phyloP scores from a whole-genome alignment of 1,140 invertebrate species.

The Drosophila albomicans region DNA sequence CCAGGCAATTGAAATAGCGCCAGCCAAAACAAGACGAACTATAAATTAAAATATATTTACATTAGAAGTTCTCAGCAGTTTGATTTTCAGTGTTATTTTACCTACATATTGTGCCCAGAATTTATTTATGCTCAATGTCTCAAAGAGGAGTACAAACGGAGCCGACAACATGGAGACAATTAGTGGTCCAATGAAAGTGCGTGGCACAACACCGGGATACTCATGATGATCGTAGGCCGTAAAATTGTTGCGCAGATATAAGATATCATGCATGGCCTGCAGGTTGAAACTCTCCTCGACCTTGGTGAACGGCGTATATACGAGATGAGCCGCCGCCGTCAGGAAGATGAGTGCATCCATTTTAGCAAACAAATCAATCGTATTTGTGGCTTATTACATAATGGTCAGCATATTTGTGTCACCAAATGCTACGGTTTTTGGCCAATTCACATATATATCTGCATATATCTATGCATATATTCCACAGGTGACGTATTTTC shows the following conservation, averaged over 20 bases:
- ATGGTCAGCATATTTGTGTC: constrained; percentile 54
- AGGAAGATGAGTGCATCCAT: constrained; percentile 86
- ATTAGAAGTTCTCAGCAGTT: constrained; percentile 1
- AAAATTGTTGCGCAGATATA: constrained; percentile 94
- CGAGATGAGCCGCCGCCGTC: constrained; percentile 91
- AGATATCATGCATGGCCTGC: constrained; percentile 98
- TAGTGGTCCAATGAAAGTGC: constrained; percentile 98
- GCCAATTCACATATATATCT: constrained; percentile 33
- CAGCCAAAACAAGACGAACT: constrained; percentile 94
- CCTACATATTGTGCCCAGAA: constrained; percentile 96
- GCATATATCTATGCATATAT: constrained; percentile 26
- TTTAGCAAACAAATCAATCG: constrained; percentile 12
- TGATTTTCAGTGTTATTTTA: constrained; percentile 86
- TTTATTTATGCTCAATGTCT: constrained; percentile 91
- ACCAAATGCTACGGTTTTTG: constrained; percentile 41
- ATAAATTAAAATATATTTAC: constrained; percentile 80
- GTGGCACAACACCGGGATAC: constrained; percentile 99
- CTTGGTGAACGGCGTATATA: constrained; percentile 98
- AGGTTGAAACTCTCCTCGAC: constrained; percentile 99
- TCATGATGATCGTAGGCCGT: constrained; percentile 98
- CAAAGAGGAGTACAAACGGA: constrained; percentile 90
- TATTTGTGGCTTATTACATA: constrained; percentile 64
- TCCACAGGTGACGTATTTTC: constrained; percentile 31
- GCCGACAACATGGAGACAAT: constrained; percentile 91
- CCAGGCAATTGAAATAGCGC: constrained; percentile 91